Conservation (phyloP, 2,113 vertebrate genomes). For the Hippocampus zosterae region DNA sequence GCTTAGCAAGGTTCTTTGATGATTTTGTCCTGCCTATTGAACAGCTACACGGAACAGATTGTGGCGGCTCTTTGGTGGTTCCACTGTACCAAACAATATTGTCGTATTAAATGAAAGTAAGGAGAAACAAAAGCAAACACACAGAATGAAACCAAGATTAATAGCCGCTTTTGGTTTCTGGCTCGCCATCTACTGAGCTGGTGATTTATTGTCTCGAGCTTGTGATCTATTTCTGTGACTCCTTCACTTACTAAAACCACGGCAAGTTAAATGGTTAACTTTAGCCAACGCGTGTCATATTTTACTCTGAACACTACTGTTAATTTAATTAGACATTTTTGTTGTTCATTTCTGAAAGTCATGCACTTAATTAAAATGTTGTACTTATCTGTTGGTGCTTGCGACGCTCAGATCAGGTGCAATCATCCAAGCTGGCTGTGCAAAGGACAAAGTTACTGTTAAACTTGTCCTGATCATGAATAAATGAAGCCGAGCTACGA, state of each 20-base stretch:
- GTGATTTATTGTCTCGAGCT: background rate
- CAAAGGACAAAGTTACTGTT: background rate
- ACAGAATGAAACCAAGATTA: background rate
- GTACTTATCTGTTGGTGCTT: background rate
- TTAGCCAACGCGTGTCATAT: background rate
- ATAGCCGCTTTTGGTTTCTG: background rate
- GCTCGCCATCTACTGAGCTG: background rate
- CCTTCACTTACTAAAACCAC: background rate
- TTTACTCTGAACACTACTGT: background rate
- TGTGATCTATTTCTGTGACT: background rate
- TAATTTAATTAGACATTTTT: background rate
- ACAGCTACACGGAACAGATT: background rate
- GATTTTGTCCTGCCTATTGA: background rate
- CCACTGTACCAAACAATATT: background rate
- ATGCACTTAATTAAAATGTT: background rate
- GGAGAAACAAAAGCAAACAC: background rate
- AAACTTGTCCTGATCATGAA: background rate
- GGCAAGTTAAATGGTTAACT: background rate
- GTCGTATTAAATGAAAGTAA: background rate
- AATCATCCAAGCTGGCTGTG: background rate
- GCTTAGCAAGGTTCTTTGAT: background rate
- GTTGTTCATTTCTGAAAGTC: background rate
- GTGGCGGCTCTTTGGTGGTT: background rate
- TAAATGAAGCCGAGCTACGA: background rate
- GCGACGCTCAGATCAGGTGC: conserved; percentile 20